Base-by-base conservation (phyloP, 2,797 vertebrate species). In the Acanthornis magna region DNA sequence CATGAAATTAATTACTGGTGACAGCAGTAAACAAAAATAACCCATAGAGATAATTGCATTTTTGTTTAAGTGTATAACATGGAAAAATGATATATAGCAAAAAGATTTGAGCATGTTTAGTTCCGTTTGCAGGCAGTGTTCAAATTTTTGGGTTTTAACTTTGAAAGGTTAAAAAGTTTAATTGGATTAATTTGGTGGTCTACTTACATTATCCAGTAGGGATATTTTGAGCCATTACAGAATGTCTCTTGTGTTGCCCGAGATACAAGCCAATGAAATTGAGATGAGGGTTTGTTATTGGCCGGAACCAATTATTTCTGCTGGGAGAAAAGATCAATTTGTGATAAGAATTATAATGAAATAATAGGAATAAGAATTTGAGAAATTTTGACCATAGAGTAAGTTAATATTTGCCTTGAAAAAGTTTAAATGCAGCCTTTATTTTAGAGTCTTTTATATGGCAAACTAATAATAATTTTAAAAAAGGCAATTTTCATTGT, bases 261-360 rank as follows among this genome's bases (percentile, higher is more conserved):
- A 85, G 73, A 84, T 45, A 91, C 18, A 75, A 75, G 14, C 43
- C 91, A 96, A 57, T 53, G 70, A 93, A 92, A 92, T 45, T 0
- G 1, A 89, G 36, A 75, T 36, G 51, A 85, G 36, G 47, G 62
- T 68, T 80, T 88, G 42, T 61, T 88, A 88, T 51, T 88, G 76
- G 60, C 66, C 1, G 2, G 79, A 91, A 92, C 77, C 68, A 89
- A 89, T 89, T 91, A 93, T 60, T 94, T 93, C 92, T 92, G 65
- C 79, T 78, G 36, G 75, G 36, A 96, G 57, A 89, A 92, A 93
- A 92, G 47, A 85, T 55, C 40, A 45, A 38, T 92, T 88, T 80
- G 50, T 43, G 55, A 11, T 92, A 91, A 78, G 76, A 92, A 92
- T 84, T 55, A 91, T 26, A 83, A 83, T 11, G 17, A 92, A 88